phyloP scores from a whole-genome alignment of 2,797 vertebrate genomes.

The Myotis daubentonii region DNA sequence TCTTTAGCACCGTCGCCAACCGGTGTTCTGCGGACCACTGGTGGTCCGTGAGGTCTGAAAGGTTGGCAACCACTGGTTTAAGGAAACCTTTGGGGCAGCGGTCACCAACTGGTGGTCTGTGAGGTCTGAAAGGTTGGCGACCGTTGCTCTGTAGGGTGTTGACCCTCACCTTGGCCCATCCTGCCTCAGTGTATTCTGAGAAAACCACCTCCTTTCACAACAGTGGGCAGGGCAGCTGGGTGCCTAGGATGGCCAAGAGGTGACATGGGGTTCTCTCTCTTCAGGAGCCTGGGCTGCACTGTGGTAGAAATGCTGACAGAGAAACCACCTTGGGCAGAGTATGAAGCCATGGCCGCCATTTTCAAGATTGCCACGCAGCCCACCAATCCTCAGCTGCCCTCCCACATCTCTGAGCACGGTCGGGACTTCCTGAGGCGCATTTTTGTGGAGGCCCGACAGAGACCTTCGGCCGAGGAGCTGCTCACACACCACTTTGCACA shows the following conservation, averaged over 20 bases:
- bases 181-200: neutral
- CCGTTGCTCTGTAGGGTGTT: neutral
- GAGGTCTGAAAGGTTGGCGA: no score
- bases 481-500: constrained; percentile 97
- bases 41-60: no score
- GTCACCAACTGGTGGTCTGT: no score
- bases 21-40: no score
- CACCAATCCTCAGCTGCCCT: constrained; percentile 95
- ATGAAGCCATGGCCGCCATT: constrained; percentile 98
- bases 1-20: no score
- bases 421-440: constrained; percentile 96
- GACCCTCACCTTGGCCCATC: neutral
- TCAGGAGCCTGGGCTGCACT: constrained; percentile 97
- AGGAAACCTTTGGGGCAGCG: no score
- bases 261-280: constrained; percentile 47
- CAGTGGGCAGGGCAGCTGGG: neutral
- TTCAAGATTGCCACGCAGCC: constrained; percentile 99
- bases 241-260: neutral
- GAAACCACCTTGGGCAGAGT: constrained; percentile 98
- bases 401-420: constrained; percentile 93
- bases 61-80: no score
- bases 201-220: neutral
- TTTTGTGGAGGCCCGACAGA: constrained; percentile 97
- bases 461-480: constrained; percentile 97
- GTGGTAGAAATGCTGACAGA: constrained; percentile 99